Evolutionary conservation across 2,888 invertebrate species (phyloP).

Genomic region (Ferrisia virgata): DNA sequence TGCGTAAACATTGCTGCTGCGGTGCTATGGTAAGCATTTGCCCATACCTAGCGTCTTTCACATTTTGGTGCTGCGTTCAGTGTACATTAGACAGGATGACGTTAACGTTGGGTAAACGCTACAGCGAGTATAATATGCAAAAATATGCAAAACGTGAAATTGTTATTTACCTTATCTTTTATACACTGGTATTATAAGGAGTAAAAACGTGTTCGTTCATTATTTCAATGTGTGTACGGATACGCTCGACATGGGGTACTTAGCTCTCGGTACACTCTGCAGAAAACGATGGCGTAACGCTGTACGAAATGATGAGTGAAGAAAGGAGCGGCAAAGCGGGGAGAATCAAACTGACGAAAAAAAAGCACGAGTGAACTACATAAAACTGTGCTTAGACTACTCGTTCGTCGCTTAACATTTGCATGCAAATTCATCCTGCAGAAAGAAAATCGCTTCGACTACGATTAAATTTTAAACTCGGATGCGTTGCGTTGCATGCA

Average conservation of each 20-base stretch:
- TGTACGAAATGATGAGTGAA: not conserved
- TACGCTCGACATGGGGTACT: not conserved
- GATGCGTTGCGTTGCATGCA: too few relatives aligned
- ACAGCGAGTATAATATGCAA: not conserved
- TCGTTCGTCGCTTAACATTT: not conserved
- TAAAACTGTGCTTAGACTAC: not conserved
- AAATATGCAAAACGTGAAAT: not conserved
- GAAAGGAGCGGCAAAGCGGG: not conserved
- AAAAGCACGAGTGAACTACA: too few relatives aligned
- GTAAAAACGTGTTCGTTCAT: not conserved
- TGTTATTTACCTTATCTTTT: not conserved
- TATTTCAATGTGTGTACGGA: not conserved
- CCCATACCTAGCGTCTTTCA: not conserved
- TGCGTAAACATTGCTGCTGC: not conserved
- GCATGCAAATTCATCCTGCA: not conserved
- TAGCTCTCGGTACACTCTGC: not conserved
- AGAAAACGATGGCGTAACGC: too few relatives aligned
- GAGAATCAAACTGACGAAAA: too few relatives aligned
- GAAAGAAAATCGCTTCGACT: not conserved
- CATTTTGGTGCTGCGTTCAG: not conserved
- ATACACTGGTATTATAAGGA: not conserved
- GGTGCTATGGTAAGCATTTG: not conserved
- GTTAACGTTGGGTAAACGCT: not conserved
- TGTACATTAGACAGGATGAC: too few relatives aligned
- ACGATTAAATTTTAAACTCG: not conserved